Conservation (phyloP, 2,113 vertebrate species). For the Grammomys dolichurus region DNA sequence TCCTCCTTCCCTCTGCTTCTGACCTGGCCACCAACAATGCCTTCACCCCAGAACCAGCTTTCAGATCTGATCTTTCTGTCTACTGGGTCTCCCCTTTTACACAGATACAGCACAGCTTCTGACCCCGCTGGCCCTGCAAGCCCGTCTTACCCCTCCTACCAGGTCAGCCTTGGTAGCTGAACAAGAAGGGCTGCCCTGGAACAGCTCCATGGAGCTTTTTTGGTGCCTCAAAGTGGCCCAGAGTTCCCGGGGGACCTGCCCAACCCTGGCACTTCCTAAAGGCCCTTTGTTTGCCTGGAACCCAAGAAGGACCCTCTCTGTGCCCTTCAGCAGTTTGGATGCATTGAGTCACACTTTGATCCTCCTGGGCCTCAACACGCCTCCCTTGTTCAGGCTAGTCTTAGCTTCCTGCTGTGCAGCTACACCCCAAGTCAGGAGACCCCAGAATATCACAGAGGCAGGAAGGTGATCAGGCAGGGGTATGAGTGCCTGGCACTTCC, state of each 20-base stretch:
- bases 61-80: not conserved
- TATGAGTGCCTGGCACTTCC: not conserved
- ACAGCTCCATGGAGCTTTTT: rapidly evolving
- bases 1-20: not conserved
- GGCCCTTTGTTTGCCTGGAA: not conserved
- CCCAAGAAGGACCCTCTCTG: not conserved
- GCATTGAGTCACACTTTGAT: not conserved
- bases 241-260: not conserved
- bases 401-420: not conserved
- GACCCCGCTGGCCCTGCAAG: not conserved
- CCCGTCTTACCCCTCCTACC: not conserved
- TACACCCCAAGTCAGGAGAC: not conserved
- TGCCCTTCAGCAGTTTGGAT: not conserved
- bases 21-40: not conserved
- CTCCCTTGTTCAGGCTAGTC: not conserved
- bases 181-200: not conserved
- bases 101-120: not conserved
- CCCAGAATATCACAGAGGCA: not conserved
- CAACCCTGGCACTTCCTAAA: conserved; percentile 10
- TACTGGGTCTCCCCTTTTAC: not conserved
- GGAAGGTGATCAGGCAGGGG: not conserved
- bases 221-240: not conserved
- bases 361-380: not conserved
- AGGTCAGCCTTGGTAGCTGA: not conserved
- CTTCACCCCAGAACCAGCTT: not conserved